Conservation (phyloP, 2,888 invertebrate species). For the Stictocephala bisonia region DNA sequence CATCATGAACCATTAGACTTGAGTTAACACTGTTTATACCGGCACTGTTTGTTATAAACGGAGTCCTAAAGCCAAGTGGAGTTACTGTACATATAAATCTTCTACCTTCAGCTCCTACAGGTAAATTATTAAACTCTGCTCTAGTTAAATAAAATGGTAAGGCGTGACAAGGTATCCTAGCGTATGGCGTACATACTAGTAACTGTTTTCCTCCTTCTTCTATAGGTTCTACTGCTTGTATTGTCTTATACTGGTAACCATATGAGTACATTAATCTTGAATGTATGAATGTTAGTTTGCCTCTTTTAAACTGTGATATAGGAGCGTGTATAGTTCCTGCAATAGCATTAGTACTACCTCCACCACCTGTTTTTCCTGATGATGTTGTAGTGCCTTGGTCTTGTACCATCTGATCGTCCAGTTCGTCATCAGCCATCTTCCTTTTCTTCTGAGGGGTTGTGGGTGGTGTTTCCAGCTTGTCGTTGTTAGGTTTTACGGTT, state of each 20-base stretch:
- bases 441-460: too few species aligned
- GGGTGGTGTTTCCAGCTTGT: too few species aligned
- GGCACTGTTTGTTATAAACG: constrained; percentile 8
- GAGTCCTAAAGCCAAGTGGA: constrained; percentile 1
- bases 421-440: too few species aligned
- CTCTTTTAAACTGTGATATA: background rate
- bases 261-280: constrained; percentile 4
- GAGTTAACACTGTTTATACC: constrained; percentile 2
- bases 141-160: constrained; percentile 15
- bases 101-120: background rate
- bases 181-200: background rate
- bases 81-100: background rate
- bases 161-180: background rate
- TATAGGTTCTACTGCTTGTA: background rate
- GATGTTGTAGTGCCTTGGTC: too few species aligned
- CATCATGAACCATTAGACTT: background rate
- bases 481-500: too few species aligned
- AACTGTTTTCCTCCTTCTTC: background rate
- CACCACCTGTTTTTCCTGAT: background rate
- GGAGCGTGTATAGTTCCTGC: background rate
- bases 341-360: background rate
- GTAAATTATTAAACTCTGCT: constrained; percentile 9
- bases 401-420: too few species aligned
- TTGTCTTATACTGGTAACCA: constrained; percentile 7
- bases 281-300: background rate